Base-by-base conservation (phyloP, 2,888 invertebrate genomes). In the Epiblema foenella region DNA sequence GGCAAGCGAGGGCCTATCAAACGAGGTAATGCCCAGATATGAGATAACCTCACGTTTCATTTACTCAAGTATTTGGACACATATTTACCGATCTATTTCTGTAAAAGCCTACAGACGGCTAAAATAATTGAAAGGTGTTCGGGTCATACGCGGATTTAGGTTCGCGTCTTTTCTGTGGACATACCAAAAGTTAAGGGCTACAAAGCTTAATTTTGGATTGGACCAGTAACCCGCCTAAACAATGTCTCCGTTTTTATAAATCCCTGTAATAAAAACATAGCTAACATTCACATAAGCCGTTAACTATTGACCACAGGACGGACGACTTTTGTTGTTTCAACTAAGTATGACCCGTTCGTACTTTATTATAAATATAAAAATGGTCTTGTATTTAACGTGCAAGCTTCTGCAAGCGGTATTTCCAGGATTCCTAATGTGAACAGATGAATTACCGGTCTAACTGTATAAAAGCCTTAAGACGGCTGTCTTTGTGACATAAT, bases 1-100 rank as follows among this genome's bases (percentile, higher is more conserved):
- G 92, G 93, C 12, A 85, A 85, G 75, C 75, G 80, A 63, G 62
- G 72, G 76, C 68, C 75, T 71, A 71, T 62, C 65, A 75, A 74
- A 46, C 75, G 77, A 81, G 81, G 82, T 81, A 83, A 82, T 77
- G 72, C 70, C 46, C 65, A 9, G 37, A 52, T 66, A 7, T 46
- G 46, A 7, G 46, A 60, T 66, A 66, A 24, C n/a, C 65, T 59
- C 65, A 70, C 70, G 60, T 54, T 9, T 20, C 1, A 15, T 33
- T 46, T 42, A 51, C 33, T 1, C 15, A 58, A 11, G 15, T 66
- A 37, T 62, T 20, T 37, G 33, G 42, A 18, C 54, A 42, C 24
- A 10, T 69, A 51, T 64, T 60, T 64, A n/a, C 39, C 33, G n/a
- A 33, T 33, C 39, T 69, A 58, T 54, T 60, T 65, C 2, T 33